Percentiles rank a stretch among this genome's conserved stretches.
phyloP scores from a whole-genome alignment of 2,113 vertebrate species.

The Urocynchramus pylzowi region DNA sequence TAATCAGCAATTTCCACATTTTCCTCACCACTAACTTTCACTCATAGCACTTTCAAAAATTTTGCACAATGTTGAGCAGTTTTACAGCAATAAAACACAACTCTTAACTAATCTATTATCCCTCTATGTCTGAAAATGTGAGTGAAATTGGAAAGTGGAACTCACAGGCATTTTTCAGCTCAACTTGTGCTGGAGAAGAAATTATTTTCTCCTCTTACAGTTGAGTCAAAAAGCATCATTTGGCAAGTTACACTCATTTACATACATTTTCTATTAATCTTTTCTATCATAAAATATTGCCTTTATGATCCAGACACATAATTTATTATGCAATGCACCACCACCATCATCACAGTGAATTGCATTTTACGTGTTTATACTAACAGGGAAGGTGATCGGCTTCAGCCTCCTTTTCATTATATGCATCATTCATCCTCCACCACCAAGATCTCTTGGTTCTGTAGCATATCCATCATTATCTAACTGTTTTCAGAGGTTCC shows the following conservation, averaged over 20 bases:
- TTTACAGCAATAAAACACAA: slow-evolving; percentile 36
- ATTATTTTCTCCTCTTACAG: slow-evolving; percentile 46
- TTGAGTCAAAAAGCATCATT: slow-evolving; percentile 44
- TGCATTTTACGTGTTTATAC: slow-evolving; percentile 55
- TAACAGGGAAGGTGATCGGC: slow-evolving; percentile 62
- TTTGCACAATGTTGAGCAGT: background rate
- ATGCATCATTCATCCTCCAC: slow-evolving; percentile 62
- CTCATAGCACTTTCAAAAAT: background rate
- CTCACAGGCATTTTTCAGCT: slow-evolving; percentile 37
- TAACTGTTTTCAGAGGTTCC: slow-evolving; percentile 75
- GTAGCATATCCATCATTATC: slow-evolving; percentile 73
- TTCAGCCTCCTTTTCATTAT: slow-evolving; percentile 67
- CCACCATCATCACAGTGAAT: slow-evolving; percentile 46
- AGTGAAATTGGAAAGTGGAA: slow-evolving; percentile 42
- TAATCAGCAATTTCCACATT: background rate
- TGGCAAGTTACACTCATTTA: slow-evolving; percentile 47
- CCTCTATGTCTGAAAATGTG: slow-evolving; percentile 11
- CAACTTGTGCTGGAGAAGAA: slow-evolving; percentile 19
- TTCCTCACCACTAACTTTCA: background rate
- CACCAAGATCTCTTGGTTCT: slow-evolving; percentile 55
- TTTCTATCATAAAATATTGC: slow-evolving; percentile 62
- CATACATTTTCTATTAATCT: slow-evolving; percentile 56
- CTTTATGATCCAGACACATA: slow-evolving; percentile 56
- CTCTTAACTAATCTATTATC: slow-evolving; percentile 40
- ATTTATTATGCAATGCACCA: slow-evolving; percentile 50